phyloP scores from a whole-genome alignment of 2,888 invertebrate genomes.

The Rugalucina vietnamica region DNA sequence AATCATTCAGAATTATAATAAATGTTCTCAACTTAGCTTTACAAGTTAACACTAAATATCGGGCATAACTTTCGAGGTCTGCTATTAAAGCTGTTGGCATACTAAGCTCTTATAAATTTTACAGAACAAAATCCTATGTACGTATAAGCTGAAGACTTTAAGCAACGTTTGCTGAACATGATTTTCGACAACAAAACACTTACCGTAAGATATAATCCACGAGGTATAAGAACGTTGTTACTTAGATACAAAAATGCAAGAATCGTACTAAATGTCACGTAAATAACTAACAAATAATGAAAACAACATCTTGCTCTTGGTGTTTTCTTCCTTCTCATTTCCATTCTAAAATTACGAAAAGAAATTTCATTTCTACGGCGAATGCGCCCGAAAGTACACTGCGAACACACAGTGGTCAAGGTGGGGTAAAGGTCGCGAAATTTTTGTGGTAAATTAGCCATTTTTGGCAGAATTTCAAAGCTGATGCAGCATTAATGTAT shows the following conservation, averaged over 20 bases:
- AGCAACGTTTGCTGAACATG: too few relatives aligned
- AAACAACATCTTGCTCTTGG: not conserved
- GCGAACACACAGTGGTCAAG: too few relatives aligned
- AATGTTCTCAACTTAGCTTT: not conserved
- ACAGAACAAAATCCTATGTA: not conserved
- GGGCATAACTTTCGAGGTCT: not conserved
- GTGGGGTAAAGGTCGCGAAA: too few relatives aligned
- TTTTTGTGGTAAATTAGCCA: too few relatives aligned
- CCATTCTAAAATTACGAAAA: too few relatives aligned
- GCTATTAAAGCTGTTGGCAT: not conserved
- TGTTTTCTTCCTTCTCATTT: not conserved
- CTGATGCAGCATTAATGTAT: too few relatives aligned
- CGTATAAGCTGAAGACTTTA: not conserved
- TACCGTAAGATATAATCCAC: not conserved
- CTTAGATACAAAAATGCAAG: not conserved
- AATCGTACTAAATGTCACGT: not conserved
- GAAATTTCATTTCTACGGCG: too few relatives aligned
- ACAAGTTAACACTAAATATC: not conserved
- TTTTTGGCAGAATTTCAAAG: too few relatives aligned
- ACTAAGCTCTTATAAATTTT: not conserved
- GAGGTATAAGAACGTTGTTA: not conserved
- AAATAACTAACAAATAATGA: not conserved
- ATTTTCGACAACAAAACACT: not conserved
- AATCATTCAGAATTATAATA: not conserved
- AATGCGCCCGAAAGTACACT: too few relatives aligned